These are phyloP conservation scores for Netelia melanura DNA, from an alignment of 2,888 invertebrate genomes.

Conservation along the genomic window DNA sequence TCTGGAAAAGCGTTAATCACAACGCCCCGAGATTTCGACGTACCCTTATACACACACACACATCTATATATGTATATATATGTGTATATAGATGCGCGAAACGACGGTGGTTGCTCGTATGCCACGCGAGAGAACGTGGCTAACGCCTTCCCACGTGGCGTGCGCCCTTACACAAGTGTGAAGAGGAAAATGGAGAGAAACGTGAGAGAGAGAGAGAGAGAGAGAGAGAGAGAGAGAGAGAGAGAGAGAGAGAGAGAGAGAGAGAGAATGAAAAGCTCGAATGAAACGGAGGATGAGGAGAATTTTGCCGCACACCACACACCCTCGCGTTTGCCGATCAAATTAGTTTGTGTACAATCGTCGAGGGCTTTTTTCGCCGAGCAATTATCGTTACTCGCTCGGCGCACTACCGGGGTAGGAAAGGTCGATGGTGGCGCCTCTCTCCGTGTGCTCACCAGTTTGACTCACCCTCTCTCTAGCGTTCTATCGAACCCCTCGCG, in stretches of 20 bases:
- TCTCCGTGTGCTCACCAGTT: not conserved
- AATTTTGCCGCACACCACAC: conserved; percentile 35
- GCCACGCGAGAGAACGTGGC: not conserved
- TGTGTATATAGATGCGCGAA: not conserved
- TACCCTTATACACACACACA: conserved; percentile 21
- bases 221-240: conserved; percentile 4
- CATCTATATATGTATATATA: conserved; percentile 5
- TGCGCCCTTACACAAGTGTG: not conserved
- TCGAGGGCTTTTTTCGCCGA: conserved; percentile 61
- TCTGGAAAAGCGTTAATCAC: conserved; percentile 59
- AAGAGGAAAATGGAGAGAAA: conserved; percentile 13
- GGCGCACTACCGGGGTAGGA: conserved; percentile 31
- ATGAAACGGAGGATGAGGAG: conserved; percentile 36
- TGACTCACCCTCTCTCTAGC: conserved; percentile 6
- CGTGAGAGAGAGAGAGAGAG: not conserved
- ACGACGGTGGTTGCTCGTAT: conserved; percentile 4
- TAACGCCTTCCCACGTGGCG: conserved; percentile 12
- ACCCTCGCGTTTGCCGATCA: conserved; percentile 57
- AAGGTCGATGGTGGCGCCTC: conserved; percentile 21
- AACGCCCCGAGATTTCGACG: conserved; percentile 45
- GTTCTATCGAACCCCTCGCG: not conserved
- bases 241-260: conserved; percentile 2
- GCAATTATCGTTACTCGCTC: conserved; percentile 71
- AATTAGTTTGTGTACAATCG: conserved; percentile 68
- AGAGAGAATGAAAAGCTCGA: conserved; percentile 42